phyloP scores from a whole-genome alignment of 1,140 invertebrate genomes.

The Drosophila rhopaloa region DNA sequence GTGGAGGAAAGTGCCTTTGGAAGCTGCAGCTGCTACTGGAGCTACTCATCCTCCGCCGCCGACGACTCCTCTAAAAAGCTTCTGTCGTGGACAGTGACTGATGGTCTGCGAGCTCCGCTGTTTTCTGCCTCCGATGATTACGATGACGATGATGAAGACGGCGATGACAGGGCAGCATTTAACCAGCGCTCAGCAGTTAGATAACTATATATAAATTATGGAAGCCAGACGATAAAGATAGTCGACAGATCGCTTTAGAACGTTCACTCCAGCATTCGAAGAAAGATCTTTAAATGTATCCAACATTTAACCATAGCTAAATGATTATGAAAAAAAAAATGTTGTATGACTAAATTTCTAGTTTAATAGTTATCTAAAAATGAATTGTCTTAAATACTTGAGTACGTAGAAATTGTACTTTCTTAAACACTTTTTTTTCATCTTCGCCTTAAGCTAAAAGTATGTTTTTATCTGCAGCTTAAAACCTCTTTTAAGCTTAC shows the following conservation, averaged over 20 bases:
- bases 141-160: conserved; percentile 42
- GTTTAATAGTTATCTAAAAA: no score
- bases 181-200: conserved; percentile 57
- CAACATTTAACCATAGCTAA: no score
- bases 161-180: conserved; percentile 62
- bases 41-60: conserved; percentile 3
- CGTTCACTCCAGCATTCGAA: neutral
- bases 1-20: conserved; percentile 30
- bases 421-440: no score
- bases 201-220: conserved; percentile 63
- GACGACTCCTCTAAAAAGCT: conserved; percentile 22
- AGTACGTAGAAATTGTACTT: no score
- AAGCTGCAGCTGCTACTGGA: conserved; percentile 34
- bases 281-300: neutral
- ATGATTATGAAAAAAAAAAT: no score
- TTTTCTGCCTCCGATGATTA: conserved; percentile 33
- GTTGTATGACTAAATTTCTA: no score
- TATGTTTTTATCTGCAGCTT: no score
- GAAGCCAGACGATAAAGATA: conserved; percentile 8
- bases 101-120: conserved; percentile 49
- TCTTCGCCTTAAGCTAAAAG: no score
- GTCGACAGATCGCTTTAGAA: conserved; percentile 22
- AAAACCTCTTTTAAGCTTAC: no score
- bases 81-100: conserved; percentile 69
- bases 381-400: no score